A percentile compares a stretch with the other conserved stretches of the same genome.
phyloP scores from a whole-genome alignment of 2,113 vertebrate species.

The Semnornis frantzii region DNA sequence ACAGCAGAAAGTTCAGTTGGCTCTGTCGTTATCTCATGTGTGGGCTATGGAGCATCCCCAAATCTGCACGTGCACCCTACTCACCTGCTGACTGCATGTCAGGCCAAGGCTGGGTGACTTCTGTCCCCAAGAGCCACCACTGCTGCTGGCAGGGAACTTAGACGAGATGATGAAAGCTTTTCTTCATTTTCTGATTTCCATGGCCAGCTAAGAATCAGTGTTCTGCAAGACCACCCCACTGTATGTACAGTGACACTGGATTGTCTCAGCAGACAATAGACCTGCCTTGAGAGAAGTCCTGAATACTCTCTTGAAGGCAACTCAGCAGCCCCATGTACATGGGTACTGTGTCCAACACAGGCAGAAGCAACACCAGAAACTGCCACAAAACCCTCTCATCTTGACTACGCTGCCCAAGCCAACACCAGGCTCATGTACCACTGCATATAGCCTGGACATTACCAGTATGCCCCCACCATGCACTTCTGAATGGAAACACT shows the following conservation, averaged over 20 bases:
- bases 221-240: not conserved
- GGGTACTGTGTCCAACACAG: fast-evolving
- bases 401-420: not conserved
- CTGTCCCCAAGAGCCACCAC: not conserved
- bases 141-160: not conserved
- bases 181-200: not conserved
- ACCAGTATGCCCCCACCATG: fast-evolving
- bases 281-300: not conserved
- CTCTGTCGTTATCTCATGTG: not conserved
- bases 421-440: not conserved
- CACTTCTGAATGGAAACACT: not conserved
- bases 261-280: not conserved
- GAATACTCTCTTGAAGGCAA: not conserved
- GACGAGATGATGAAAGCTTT: not conserved
- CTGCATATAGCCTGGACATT: not conserved
- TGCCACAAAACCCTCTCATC: not conserved
- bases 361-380: not conserved
- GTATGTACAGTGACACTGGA: not conserved
- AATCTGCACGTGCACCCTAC: fast-evolving
- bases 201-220: not conserved
- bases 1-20: not conserved
- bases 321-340: fast-evolving
- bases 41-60: not conserved
- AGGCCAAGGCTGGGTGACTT: not conserved
- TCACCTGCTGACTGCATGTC: not conserved